A percentile compares a stretch with the other conserved stretches of the same genome.
Evolutionary conservation across 2,797 vertebrate genomes (phyloP).

Genomic region (Falco rusticolus): DNA sequence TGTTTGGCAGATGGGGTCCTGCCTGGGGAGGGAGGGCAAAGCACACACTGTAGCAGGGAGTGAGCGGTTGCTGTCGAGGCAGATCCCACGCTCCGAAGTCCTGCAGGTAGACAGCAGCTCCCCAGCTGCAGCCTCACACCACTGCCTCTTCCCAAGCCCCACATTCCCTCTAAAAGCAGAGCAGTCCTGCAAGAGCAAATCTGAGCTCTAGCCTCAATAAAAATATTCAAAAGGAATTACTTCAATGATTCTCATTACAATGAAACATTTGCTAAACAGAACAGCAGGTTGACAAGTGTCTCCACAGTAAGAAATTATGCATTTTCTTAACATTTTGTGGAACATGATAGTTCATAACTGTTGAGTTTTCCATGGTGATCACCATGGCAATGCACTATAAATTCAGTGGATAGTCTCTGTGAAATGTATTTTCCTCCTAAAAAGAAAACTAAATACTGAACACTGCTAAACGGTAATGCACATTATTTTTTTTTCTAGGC

Average conservation of each 20-base stretch:
- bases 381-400: background rate
- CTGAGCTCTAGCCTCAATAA: background rate
- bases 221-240: background rate
- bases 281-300: background rate
- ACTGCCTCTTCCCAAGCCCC: background rate
- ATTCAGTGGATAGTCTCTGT: background rate
- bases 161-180: background rate
- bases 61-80: fast-evolving
- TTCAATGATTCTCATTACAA: background rate
- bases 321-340: background rate
- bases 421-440: background rate
- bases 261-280: background rate
- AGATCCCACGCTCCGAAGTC: fast-evolving
- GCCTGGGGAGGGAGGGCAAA: background rate
- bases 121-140: background rate
- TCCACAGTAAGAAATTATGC: background rate
- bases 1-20: background rate
- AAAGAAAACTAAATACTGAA: background rate
- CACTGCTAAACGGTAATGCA: fast-evolving
- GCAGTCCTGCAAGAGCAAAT: background rate
- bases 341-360: background rate
- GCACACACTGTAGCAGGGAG: fast-evolving
- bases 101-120: background rate
- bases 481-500: background rate
- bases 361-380: background rate